Evolutionary conservation across 2,888 invertebrate genomes (phyloP), one percentile per base, ranked within the genome.

Genomic region (Callyntrura sp.): DNA sequence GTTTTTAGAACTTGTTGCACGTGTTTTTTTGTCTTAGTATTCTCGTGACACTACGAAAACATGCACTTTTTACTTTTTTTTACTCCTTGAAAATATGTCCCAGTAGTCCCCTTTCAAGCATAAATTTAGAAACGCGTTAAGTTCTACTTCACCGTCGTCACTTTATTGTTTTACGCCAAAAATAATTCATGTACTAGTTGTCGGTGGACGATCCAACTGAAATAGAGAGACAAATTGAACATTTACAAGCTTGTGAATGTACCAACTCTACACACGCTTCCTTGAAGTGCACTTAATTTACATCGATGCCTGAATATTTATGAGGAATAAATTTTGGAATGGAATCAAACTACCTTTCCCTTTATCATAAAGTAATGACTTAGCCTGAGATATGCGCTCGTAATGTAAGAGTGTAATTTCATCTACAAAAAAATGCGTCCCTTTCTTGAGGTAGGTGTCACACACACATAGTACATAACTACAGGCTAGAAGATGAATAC

Each of bases 1-100:
- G 43, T 43, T 70, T 70, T 23, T 68, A 62, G 14, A 85, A 78
- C 85, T 78, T 85, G 85, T 85, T 85, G 85, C 85, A 60, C 85
- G 48, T 17, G 57, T 35, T 57, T 51, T n/a, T 35, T 51, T 11
- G 25, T 23, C n/a, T 62, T 76, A n/a, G n/a, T n/a, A 25, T 85
- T 85, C 78, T 85, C 85, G 78, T 85, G 85, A 85, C 85, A 85
- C 25, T 78, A 62, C 17, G 28, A 43, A 51, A 85, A 51, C 28
- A 78, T 85, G n/a, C 35, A 73, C 73, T 35, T 60, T 79, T 57
- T 45, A 35, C 23, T 68, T 28, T 12, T 68, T 28, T 68, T n/a
- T n/a, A n/a, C n/a, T n/a, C n/a, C n/a, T n/a, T 6, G 28, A 23
- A 68, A 68, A 23, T 11, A 68, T 68, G 17, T 68, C 35, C 8